A percentile compares a stretch with the other conserved stretches of the same genome.
These are phyloP conservation scores for Brachionus koreanus DNA, from an alignment of 1,140 invertebrate species.

Conservation along the genomic window DNA sequence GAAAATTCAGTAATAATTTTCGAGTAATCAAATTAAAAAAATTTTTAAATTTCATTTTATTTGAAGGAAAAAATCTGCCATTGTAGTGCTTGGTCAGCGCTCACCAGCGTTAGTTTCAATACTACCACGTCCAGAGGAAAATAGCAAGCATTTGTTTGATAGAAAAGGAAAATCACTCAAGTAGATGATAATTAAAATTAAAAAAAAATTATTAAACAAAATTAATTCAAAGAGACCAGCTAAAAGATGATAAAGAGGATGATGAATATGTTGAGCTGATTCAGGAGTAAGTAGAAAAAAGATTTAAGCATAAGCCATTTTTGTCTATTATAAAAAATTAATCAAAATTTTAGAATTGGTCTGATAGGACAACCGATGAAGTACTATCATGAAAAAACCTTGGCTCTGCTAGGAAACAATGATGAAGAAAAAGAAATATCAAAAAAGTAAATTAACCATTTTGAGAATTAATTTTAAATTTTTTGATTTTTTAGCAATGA, in stretches of 20 bases:
- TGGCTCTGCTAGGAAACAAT: conserved; percentile 52
- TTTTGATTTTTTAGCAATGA: background rate
- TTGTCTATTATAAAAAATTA: too few species aligned
- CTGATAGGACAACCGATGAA: conserved; percentile 53
- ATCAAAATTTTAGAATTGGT: conserved; percentile 49
- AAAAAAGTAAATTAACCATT: conserved; percentile 47
- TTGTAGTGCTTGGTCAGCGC: conserved; percentile 50
- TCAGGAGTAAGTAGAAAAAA: background rate
- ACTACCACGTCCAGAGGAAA: conserved; percentile 55
- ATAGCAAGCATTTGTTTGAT: conserved; percentile 53
- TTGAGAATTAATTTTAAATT: background rate
- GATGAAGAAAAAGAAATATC: conserved; percentile 49
- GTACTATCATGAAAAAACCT: conserved; percentile 51
- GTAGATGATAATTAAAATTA: conserved; percentile 28
- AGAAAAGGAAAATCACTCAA: background rate
- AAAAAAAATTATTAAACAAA: conserved; percentile 48
- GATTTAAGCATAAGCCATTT: too few species aligned
- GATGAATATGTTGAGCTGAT: background rate
- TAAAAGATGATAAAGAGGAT: background rate
- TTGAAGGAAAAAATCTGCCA: background rate
- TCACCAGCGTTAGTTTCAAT: conserved; percentile 56
- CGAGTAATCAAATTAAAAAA: background rate
- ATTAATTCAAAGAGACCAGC: background rate
- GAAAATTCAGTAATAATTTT: conserved; percentile 32
- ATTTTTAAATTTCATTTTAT: background rate